Conservation (phyloP, 2,113 vertebrate genomes). For the Plotosus lineatus region DNA sequence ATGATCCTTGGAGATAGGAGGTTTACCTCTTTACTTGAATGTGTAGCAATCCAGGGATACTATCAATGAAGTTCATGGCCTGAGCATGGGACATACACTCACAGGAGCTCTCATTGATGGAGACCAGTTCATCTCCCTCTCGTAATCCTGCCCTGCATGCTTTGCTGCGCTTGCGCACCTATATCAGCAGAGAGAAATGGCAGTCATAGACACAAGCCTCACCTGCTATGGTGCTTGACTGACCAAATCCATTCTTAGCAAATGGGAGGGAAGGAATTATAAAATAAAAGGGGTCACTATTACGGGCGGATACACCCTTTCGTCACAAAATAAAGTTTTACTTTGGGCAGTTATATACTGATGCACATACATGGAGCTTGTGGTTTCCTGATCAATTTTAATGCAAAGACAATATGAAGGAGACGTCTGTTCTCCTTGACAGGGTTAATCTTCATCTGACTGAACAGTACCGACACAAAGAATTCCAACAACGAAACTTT, state of each 20-base stretch:
- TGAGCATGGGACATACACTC: constrained; percentile 85
- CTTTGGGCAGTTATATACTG: not conserved
- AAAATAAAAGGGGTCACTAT: not conserved
- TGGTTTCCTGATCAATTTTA: not conserved
- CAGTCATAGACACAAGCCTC: not conserved
- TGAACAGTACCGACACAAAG: not conserved
- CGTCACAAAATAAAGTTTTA: not conserved
- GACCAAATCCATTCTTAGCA: not conserved
- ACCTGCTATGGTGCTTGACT: not conserved
- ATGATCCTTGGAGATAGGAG: not conserved
- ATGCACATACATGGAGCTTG: not conserved
- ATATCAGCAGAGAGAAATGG: constrained; percentile 33
- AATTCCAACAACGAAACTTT: not conserved
- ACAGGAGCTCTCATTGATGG: constrained; percentile 90
- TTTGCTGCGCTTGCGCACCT: constrained; percentile 97
- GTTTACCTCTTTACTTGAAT: constrained; percentile 88
- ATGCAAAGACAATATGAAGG: not conserved
- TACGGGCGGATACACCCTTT: not conserved
- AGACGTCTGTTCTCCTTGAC: not conserved
- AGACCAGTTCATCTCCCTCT: constrained; percentile 88
- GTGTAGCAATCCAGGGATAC: constrained; percentile 76
- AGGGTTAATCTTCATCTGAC: not conserved
- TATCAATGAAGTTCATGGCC: constrained; percentile 93
- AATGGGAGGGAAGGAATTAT: not conserved
- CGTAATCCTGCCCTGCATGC: constrained; percentile 89